Base-by-base conservation (phyloP, 1,140 invertebrate species). In the Andricus grossulariae region DNA sequence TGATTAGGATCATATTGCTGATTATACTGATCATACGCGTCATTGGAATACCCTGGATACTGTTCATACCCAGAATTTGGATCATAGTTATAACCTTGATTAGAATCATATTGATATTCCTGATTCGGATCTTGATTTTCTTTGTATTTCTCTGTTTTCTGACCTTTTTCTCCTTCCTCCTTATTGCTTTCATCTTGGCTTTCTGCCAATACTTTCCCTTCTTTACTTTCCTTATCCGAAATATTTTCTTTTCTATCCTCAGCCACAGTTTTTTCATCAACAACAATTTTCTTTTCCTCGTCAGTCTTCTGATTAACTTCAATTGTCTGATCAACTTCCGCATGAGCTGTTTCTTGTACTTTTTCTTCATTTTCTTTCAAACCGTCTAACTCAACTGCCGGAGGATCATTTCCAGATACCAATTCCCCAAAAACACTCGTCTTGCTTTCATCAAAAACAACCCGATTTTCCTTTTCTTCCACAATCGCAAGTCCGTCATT, bases 41-140 rank as follows among this genome's bases (percentile, higher is more conserved):
- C 77, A 8, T 77, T 54, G 78, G 71, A 32, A 18, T 72, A 72
- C 10, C 11, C 16, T 54, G 74, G 49, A 52, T 82, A 54, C 2
- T 83, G 73, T 51, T 82, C 73, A n/a, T 85, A 83, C 13, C 51
- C 57, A 51, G 60, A 79, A 12, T 79, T 75, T 45, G 81, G 39
- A 75, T 82, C 75, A 21, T 75, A 72, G 49, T 51, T 51, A 39
- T 19, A 54, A 15, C 13, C 51, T 13, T 55, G 72, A 52, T 57
- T 71, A 73, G 71, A 39, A 18, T 71, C 25, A 50, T 74, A 49
- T 21, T 70, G 18, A 66, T 75, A 79, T 19, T 72, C n/a, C n/a
- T 77, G 76, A 71, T 50, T 49, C 3, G 54, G 72, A 76, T 74
- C 32, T 21, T 60, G 15, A 21, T 51, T 60, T 18, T 83, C 80